Evolutionary conservation across 2,797 vertebrate genomes (phyloP).

Genomic region (Anas bernieri): DNA sequence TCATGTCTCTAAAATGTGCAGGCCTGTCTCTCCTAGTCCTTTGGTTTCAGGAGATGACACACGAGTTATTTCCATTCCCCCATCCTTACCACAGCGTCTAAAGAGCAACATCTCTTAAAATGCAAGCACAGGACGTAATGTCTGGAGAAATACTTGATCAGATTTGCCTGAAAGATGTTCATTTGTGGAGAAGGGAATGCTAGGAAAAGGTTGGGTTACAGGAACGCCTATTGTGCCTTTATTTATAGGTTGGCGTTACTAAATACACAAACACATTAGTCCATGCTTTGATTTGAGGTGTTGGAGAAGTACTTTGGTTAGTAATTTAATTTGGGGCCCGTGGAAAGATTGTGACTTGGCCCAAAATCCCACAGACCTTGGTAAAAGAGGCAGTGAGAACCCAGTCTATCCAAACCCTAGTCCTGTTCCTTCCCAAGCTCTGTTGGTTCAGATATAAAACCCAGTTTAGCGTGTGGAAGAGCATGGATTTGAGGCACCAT

Average conservation of each 20-base stretch:
- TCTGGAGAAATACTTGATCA: conserved; percentile 5
- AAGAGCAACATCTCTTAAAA: background rate
- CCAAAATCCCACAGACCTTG: background rate
- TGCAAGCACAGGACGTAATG: accelerated
- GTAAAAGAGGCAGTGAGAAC: background rate
- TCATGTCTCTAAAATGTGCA: background rate
- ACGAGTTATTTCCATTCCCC: background rate
- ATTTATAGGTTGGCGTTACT: background rate
- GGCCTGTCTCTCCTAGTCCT: background rate
- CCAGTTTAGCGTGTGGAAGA: background rate
- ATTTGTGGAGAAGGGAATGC: background rate
- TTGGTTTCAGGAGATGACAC: background rate
- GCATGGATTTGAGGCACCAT: background rate
- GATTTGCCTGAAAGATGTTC: background rate
- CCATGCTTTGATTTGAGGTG: background rate
- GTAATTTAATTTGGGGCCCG: background rate
- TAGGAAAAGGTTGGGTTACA: background rate
- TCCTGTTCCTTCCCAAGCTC: background rate
- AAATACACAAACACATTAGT: background rate
- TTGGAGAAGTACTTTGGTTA: background rate
- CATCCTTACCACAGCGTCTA: background rate
- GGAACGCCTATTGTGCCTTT: background rate
- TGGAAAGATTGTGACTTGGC: background rate
- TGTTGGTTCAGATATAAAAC: background rate
- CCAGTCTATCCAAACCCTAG: background rate